Conservation (phyloP, 2,888 invertebrate genomes). For the Helleia helle region DNA sequence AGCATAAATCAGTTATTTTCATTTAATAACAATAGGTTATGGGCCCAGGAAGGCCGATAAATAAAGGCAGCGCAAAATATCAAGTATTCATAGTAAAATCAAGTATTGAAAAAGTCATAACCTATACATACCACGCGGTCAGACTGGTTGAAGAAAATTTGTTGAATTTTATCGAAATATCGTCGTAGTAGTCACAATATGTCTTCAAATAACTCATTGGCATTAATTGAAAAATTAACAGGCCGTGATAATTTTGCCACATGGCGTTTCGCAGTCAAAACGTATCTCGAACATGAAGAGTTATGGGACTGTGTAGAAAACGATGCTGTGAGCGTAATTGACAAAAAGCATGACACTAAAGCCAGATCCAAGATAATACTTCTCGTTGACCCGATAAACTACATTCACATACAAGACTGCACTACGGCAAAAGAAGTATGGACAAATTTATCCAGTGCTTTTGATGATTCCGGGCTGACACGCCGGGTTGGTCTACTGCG, state of each 20-base stretch:
- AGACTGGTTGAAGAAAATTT: too few species aligned
- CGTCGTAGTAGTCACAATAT: too few species aligned
- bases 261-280: background rate
- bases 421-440: constrained; percentile 12
- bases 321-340: background rate
- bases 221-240: background rate
- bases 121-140: too few species aligned
- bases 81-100: too few species aligned
- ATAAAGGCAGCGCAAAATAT: too few species aligned
- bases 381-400: constrained; percentile 11
- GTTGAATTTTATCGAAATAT: too few species aligned
- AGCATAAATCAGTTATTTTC: too few species aligned
- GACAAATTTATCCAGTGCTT: constrained; percentile 9
- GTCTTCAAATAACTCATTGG: too few species aligned
- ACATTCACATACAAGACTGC: constrained; percentile 10
- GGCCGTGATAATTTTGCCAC: background rate
- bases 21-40: too few species aligned
- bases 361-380: constrained; percentile 14
- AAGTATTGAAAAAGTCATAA: too few species aligned
- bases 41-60: too few species aligned
- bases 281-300: constrained; percentile 8
- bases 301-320: constrained; percentile 5
- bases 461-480: constrained; percentile 15
- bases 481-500: constrained; percentile 15
- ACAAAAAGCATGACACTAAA: constrained; percentile 7